Percentiles rank a stretch among this genome's conserved stretches.
Conservation (phyloP, 2,888 invertebrate genomes). For the Taphrorychus bicolor region DNA sequence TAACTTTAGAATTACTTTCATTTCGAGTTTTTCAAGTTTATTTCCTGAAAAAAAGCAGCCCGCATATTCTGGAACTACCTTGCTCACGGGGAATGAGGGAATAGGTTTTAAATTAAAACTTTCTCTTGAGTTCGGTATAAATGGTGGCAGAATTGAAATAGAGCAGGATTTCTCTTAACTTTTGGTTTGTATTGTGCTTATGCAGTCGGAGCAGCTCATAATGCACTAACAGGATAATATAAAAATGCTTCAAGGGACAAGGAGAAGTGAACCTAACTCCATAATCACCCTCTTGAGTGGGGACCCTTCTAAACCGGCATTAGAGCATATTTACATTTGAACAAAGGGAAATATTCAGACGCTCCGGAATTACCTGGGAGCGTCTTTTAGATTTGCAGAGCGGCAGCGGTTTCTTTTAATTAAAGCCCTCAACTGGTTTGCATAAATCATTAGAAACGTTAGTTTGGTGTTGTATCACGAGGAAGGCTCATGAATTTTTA, state of each 20-base stretch:
- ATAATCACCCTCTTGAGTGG: conserved; percentile 15
- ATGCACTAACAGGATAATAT: not conserved
- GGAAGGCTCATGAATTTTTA: conserved; percentile 37
- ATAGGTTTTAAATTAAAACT: conserved; percentile 34
- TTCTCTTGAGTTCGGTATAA: conserved; percentile 27
- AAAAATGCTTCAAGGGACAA: not conserved
- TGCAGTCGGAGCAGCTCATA: not conserved
- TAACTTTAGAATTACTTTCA: conserved; percentile 12
- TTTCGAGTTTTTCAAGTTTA: conserved; percentile 4
- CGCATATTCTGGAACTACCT: conserved; percentile 29
- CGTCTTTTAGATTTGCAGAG: conserved; percentile 36
- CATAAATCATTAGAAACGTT: conserved; percentile 40
- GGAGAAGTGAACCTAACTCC: not conserved
- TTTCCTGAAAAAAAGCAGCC: conserved; percentile 16
- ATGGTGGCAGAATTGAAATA: not conserved
- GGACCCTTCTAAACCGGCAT: conserved; percentile 4
- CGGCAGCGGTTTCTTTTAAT: conserved; percentile 38
- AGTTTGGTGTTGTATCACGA: conserved; percentile 35
- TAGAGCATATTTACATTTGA: conserved; percentile 28
- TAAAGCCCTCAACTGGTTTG: conserved; percentile 36
- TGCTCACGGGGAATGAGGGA: conserved; percentile 23
- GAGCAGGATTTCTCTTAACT: not conserved
- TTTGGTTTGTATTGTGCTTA: not conserved
- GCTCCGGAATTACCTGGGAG: conserved; percentile 32
- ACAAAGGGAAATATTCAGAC: conserved; percentile 30